Evolutionary conservation across 2,113 vertebrate species (phyloP).

Genomic region (Glaucomys volans): DNA sequence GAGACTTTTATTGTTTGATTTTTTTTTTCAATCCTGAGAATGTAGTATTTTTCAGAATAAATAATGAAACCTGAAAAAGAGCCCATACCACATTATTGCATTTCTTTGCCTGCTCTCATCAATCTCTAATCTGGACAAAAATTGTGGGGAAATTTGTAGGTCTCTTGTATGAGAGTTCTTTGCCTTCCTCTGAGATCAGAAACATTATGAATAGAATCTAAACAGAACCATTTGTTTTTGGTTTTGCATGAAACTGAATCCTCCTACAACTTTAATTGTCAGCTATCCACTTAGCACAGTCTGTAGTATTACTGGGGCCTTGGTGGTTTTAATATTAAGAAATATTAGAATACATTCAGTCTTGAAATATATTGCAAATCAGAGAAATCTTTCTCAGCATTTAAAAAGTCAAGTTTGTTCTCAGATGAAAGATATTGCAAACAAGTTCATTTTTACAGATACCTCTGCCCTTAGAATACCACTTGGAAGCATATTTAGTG

Average conservation of each 20-base stretch:
- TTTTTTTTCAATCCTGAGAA: slow-evolving; percentile 22
- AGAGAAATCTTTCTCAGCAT: not conserved
- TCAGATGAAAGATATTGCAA: slow-evolving; percentile 25
- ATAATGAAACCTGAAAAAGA: slow-evolving; percentile 50
- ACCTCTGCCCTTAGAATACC: not conserved
- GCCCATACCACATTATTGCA: not conserved
- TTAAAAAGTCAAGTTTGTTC: slow-evolving; percentile 29
- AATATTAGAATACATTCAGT: slow-evolving; percentile 14
- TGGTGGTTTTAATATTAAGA: not conserved
- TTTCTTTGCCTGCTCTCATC: slow-evolving; percentile 39
- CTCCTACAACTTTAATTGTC: not conserved
- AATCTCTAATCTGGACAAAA: not conserved
- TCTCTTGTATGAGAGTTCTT: not conserved
- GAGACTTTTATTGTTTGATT: slow-evolving; percentile 41
- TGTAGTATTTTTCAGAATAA: slow-evolving; percentile 65
- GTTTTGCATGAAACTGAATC: not conserved
- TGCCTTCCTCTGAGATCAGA: slow-evolving; percentile 9
- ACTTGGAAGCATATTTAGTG: slow-evolving; percentile 2
- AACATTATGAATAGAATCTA: not conserved
- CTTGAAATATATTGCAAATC: slow-evolving; percentile 47
- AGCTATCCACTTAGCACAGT: not conserved
- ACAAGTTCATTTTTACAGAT: not conserved
- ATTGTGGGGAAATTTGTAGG: not conserved
- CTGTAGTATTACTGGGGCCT: not conserved
- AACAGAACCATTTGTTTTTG: not conserved